These are phyloP conservation scores for Microchrysa polita DNA, from an alignment of 2,888 invertebrate genomes.

Conservation along the genomic window DNA sequence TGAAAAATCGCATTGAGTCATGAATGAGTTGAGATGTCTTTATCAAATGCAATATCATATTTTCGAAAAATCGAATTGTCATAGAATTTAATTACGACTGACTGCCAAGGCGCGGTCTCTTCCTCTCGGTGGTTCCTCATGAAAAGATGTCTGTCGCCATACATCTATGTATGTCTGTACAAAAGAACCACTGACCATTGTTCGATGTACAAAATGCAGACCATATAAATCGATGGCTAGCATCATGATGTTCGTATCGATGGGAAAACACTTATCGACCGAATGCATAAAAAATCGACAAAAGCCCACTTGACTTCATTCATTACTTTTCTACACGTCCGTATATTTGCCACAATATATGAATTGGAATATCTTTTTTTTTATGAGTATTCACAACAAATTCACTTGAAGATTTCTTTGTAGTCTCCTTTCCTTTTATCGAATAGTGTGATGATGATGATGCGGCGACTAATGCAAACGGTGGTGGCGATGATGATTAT, in stretches of 20 bases:
- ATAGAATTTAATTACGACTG: constrained; percentile 47
- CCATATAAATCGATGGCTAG: constrained; percentile 18
- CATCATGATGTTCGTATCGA: constrained; percentile 32
- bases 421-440: constrained; percentile 7
- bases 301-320: constrained; percentile 46
- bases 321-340: constrained; percentile 28
- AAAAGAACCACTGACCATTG: constrained; percentile 30
- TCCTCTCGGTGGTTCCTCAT: constrained; percentile 27
- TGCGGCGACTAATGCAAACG: background rate
- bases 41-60: constrained; percentile 28
- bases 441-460: constrained; percentile 1
- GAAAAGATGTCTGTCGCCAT: constrained; percentile 49
- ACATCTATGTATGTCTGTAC: too few species aligned
- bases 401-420: constrained; percentile 2
- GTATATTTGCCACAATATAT: constrained; percentile 42
- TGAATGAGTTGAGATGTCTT: constrained; percentile 22
- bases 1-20: constrained; percentile 36
- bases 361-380: constrained; percentile 19
- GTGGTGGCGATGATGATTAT: constrained; percentile 21
- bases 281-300: constrained; percentile 45
- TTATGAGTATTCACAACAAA: background rate
- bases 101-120: constrained; percentile 23
- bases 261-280: constrained; percentile 47
- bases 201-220: background rate
- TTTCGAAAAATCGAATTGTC: constrained; percentile 42